A percentile compares a stretch with the other conserved stretches of the same genome.
These are phyloP conservation scores for Aphelenchoides bicaudatus DNA, from an alignment of 2,888 invertebrate genomes.

Conservation along the genomic window DNA sequence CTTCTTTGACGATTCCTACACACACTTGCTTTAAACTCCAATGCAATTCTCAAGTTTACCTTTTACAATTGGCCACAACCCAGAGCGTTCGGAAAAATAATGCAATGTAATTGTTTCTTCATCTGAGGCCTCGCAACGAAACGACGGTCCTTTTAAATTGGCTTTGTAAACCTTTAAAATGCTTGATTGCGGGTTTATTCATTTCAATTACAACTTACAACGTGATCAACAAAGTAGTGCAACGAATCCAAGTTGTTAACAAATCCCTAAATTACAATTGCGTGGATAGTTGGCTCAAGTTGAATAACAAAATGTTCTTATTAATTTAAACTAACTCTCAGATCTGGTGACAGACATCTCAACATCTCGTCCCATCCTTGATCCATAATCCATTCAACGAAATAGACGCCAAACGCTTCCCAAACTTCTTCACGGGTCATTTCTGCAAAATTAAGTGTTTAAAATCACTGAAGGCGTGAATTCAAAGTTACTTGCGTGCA, in stretches of 20 bases:
- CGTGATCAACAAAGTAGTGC: constrained; percentile 65
- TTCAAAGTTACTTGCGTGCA: constrained; percentile 31
- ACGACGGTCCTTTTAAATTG: constrained; percentile 70
- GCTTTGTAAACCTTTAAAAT: constrained; percentile 51
- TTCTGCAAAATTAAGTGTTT: constrained; percentile 30
- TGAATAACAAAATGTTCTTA: no score
- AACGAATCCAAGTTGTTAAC: constrained; percentile 90
- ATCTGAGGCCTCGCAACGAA: constrained; percentile 82
- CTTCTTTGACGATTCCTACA: constrained; percentile 86
- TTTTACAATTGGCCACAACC: constrained; percentile 84
- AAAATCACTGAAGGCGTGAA: neutral
- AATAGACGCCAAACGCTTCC: constrained; percentile 51
- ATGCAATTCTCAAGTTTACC: no score
- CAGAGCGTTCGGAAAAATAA: constrained; percentile 89
- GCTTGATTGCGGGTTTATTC: no score
- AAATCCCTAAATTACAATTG: constrained; percentile 69
- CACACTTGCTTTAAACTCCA: neutral
- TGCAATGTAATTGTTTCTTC: constrained; percentile 85
- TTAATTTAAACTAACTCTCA: constrained; percentile 40
- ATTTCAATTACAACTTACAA: no score
- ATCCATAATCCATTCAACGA: constrained; percentile 53
- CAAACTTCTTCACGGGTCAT: constrained; percentile 46
- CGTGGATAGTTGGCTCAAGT: neutral
- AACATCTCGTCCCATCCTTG: constrained; percentile 53
- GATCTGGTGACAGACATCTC: constrained; percentile 45